Conservation (phyloP, 2,113 vertebrate genomes). For the Parotia lawesii region DNA sequence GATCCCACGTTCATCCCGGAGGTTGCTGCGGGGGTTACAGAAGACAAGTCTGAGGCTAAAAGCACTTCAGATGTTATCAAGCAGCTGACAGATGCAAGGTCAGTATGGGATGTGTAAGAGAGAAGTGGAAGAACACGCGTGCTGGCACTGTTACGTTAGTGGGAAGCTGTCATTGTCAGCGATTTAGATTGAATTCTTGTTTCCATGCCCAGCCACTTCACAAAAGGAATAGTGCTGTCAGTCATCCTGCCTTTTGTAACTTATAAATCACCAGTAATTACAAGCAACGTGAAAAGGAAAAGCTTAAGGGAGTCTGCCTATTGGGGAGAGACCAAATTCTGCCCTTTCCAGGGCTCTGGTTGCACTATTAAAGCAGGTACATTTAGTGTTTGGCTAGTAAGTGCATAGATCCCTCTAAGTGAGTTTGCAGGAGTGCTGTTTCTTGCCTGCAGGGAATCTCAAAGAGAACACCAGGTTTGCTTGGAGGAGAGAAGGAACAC, state of each 20-base stretch:
- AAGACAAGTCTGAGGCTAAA: not conserved
- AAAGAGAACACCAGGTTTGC: not conserved
- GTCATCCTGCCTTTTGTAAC: not conserved
- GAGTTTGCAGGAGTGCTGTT: not conserved
- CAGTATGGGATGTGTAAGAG: not conserved
- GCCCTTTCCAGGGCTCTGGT: not conserved
- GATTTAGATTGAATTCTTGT: not conserved
- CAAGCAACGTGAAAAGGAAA: not conserved
- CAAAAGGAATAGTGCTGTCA: not conserved
- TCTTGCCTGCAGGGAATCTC: not conserved
- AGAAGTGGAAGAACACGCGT: rapidly evolving
- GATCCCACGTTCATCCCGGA: conserved; percentile 55
- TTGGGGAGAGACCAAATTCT: not conserved
- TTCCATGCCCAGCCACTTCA: not conserved
- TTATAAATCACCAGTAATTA: not conserved
- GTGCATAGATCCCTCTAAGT: not conserved
- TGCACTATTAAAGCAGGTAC: not conserved
- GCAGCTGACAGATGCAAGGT: conserved; percentile 49
- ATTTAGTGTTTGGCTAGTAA: not conserved
- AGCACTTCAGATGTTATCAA: not conserved
- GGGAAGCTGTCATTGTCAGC: not conserved
- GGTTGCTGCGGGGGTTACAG: not conserved
- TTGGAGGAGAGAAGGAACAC: not conserved
- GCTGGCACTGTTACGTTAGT: not conserved
- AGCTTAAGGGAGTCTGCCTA: not conserved